Evolutionary conservation across 1,140 invertebrate species (phyloP).

Genomic region (Drosophila ironensis): DNA sequence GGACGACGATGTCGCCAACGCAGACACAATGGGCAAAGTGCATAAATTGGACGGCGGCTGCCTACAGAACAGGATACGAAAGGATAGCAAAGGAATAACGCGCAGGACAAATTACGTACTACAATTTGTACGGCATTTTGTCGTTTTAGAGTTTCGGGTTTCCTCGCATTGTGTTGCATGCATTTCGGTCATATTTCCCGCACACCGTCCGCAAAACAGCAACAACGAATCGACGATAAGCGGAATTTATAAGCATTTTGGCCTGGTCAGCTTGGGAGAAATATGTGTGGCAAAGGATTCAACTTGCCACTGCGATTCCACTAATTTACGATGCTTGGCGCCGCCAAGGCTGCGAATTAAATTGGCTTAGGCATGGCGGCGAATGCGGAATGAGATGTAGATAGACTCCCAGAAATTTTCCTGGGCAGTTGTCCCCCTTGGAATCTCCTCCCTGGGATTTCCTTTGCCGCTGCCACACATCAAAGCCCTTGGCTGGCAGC

Average conservation of each 20-base stretch:
- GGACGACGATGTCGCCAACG: slow-evolving; percentile 42
- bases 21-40: slow-evolving; percentile 67
- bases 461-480: slow-evolving; percentile 38
- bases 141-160: slow-evolving; percentile 9
- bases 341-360: slow-evolving; percentile 63
- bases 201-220: neutral
- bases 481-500: slow-evolving; percentile 40
- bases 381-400: slow-evolving; percentile 53
- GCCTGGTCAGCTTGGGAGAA: slow-evolving; percentile 46
- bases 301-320: slow-evolving; percentile 57
- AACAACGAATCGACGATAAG: slow-evolving; percentile 67
- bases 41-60: slow-evolving; percentile 64
- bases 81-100: slow-evolving; percentile 17
- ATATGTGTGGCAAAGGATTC: slow-evolving; percentile 64
- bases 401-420: slow-evolving; percentile 6
- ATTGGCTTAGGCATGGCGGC: slow-evolving; percentile 59
- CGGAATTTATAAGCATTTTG: slow-evolving; percentile 66
- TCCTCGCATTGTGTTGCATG: slow-evolving; percentile 46
- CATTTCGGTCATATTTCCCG: slow-evolving; percentile 65
- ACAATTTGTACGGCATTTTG: slow-evolving; percentile 61
- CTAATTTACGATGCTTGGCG: slow-evolving; percentile 71
- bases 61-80: slow-evolving; percentile 30
- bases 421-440: slow-evolving; percentile 8
- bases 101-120: slow-evolving; percentile 69
- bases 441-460: slow-evolving; percentile 1